Percentiles rank a stretch among this genome's conserved stretches.
These are phyloP conservation scores for Carterocephalus palaemon DNA, from an alignment of 2,888 invertebrate species.

Conservation along the genomic window DNA sequence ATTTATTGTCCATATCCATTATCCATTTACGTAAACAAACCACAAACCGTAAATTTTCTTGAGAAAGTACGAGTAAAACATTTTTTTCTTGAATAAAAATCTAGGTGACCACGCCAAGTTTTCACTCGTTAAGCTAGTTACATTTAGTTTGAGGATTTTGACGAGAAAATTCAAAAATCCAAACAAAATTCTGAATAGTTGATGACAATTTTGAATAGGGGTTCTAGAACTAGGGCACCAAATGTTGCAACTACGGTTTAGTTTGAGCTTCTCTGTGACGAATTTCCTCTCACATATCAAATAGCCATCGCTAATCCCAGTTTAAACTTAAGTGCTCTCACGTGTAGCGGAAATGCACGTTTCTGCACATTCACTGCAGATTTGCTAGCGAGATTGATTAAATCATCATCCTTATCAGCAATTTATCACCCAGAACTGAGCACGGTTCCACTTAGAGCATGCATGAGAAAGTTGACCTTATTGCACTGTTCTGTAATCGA, in stretches of 20 bases:
- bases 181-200: slow-evolving; percentile 13
- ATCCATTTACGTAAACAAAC: too few species aligned
- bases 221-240: slow-evolving; percentile 22
- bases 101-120: not conserved
- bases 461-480: too few species aligned
- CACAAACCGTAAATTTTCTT: too few species aligned
- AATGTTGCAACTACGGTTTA: slow-evolving; percentile 21
- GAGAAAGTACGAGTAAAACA: too few species aligned
- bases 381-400: slow-evolving; percentile 14
- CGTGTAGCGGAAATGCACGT: slow-evolving; percentile 22
- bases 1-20: too few species aligned
- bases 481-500: too few species aligned
- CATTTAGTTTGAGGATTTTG: slow-evolving; percentile 11
- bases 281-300: slow-evolving; percentile 24
- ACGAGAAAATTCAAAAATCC: slow-evolving; percentile 11
- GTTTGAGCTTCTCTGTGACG: slow-evolving; percentile 23
- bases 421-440: not conserved
- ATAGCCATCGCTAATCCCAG: slow-evolving; percentile 22
- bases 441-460: too few species aligned
- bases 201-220: slow-evolving; percentile 19
- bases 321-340: slow-evolving; percentile 24
- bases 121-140: slow-evolving; percentile 19
- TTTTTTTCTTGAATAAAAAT: not conserved
- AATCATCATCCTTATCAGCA: not conserved
- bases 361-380: slow-evolving; percentile 13